Base-by-base conservation (phyloP, 2,797 vertebrate genomes). In the Antennarius maculatus region DNA sequence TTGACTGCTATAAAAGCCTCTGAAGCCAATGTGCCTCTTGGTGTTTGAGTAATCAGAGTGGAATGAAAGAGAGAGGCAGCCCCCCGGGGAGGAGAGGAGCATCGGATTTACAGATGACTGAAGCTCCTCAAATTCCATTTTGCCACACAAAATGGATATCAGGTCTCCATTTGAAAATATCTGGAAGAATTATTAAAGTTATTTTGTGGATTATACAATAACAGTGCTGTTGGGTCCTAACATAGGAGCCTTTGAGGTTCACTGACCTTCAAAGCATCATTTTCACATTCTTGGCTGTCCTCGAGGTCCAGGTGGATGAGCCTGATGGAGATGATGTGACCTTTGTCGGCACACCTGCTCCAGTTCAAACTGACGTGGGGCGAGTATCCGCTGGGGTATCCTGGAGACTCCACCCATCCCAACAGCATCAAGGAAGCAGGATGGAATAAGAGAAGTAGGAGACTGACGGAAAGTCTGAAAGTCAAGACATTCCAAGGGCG, bases 271-370 rank as follows among this genome's bases (percentile, higher is more conserved):
- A 98, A 81, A 2, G 85, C 93, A 71, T 99, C 97, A 0, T 96
- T 95, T 37, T 93, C 89, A 3, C 97, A 98, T 79, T 93, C 65
- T 18, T 91, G 81, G 0, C 96, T 97, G 18, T 93, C 92, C 70
- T 99, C 97, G 5, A 98, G 82, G 77, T 99, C 95, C 86, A 98
- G 66, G 72, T 98, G 95, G 23, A 93, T 92, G 80, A 99, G 93
- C 59, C 89, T 93, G 71, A 99, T 91, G 27, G 31, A 91, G 58
- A 98, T 85, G n/a, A 82, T 89, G 12, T 94, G 94, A 52, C 96
- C 96, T 0, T 72, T 61, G 0, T 94, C 93, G 37, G 96, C 96
- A 51, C 93, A 91, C 61, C 95, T 88, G 63, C 92, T 88, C 96
- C 97, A 98, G 3, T 92, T 89, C 51, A 94, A 6, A 10, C 83